Conservation (phyloP, 2,113 vertebrate species). For the Anhinga rufa region DNA sequence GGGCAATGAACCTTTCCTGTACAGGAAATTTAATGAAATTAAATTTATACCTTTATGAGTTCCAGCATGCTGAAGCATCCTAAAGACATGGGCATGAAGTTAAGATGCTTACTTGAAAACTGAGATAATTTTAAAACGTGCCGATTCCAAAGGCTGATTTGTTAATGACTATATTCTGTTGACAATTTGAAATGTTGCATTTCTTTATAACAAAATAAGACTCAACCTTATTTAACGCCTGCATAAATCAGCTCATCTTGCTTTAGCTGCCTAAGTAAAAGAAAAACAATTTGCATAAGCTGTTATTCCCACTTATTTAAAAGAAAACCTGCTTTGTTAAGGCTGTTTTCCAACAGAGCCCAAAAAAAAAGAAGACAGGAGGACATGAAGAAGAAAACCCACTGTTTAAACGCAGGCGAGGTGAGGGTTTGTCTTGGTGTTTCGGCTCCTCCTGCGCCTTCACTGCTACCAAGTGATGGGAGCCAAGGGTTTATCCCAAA, state of each 20-base stretch:
- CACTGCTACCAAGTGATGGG: fast-evolving
- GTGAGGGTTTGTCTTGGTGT: not conserved
- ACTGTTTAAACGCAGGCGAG: fast-evolving
- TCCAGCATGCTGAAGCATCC: not conserved
- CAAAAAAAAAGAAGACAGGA: not conserved
- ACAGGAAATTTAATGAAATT: not conserved
- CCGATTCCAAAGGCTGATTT: not conserved
- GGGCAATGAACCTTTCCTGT: not conserved
- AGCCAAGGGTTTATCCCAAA: not conserved
- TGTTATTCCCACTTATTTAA: not conserved
- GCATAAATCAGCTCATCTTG: not conserved
- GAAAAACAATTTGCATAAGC: not conserved
- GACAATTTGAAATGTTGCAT: not conserved
- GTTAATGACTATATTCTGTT: not conserved
- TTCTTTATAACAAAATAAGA: not conserved
- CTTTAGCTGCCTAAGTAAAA: not conserved
- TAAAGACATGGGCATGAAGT: not conserved
- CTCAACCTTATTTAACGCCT: not conserved
- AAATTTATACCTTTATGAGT: too few species aligned
- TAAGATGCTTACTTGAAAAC: not conserved
- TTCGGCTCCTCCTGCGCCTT: not conserved
- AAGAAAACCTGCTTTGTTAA: not conserved
- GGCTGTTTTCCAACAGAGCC: not conserved
- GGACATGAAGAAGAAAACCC: not conserved
- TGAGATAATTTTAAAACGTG: not conserved